Conservation (phyloP, 2,113 vertebrate genomes). For the Nipponia nippon region DNA sequence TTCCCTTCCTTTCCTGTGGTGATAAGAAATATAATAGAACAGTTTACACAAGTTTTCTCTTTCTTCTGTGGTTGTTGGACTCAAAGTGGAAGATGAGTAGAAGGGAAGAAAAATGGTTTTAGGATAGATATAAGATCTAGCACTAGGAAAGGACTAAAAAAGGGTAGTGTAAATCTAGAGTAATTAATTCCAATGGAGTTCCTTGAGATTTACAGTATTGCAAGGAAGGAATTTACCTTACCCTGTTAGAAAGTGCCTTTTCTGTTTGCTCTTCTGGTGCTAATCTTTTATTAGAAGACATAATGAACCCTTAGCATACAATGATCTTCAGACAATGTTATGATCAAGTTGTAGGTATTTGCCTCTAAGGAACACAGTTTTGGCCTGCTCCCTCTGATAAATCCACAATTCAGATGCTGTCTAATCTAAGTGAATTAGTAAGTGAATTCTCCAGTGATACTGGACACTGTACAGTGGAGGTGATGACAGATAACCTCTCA, state of each 20-base stretch:
- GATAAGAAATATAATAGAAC: not conserved
- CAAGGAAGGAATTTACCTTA: not conserved
- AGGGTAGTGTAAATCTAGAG: not conserved
- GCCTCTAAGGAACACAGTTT: not conserved
- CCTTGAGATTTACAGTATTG: not conserved
- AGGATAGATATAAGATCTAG: not conserved
- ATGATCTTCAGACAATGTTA: not conserved
- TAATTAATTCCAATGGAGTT: not conserved
- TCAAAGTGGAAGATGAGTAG: not conserved
- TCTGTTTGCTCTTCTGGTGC: not conserved
- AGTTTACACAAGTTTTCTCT: not conserved
- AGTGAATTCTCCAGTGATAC: not conserved
- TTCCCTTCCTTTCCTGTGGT: not conserved
- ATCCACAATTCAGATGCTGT: not conserved
- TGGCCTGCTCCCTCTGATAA: not conserved
- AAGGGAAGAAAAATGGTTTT: not conserved
- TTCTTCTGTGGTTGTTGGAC: not conserved
- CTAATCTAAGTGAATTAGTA: constrained; percentile 4
- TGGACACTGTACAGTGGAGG: not conserved
- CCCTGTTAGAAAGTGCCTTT: not conserved
- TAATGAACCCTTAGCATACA: not conserved
- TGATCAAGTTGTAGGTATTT: not conserved
- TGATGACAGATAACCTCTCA: not conserved
- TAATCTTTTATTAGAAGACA: not conserved
- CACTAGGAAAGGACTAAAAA: not conserved